A percentile compares a stretch with the other conserved stretches of the same genome.
Evolutionary conservation across 1,140 invertebrate genomes (phyloP).

Genomic region (Idris sp.): DNA sequence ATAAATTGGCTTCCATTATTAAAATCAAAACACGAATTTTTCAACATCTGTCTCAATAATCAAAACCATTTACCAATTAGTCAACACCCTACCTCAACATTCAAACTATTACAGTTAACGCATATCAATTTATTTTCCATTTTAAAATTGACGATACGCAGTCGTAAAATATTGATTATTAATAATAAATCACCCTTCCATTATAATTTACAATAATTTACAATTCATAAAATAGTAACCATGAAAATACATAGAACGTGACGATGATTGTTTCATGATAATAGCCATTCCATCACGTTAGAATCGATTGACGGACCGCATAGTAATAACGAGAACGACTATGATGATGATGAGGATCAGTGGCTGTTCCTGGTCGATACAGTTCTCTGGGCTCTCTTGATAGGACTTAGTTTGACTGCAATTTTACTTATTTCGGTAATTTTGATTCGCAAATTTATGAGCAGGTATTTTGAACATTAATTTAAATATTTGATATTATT

Average conservation of each 20-base stretch:
- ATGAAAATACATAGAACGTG: conserved; percentile 38
- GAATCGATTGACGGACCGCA: conserved; percentile 37
- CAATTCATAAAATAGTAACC: conserved; percentile 13
- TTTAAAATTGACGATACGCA: conserved; percentile 22
- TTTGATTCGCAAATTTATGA: too few relatives aligned
- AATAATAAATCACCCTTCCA: conserved; percentile 10
- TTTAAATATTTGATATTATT: too few relatives aligned
- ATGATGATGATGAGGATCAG: conserved; percentile 55
- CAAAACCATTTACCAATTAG: background rate
- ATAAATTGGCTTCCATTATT: background rate
- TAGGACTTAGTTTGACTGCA: conserved; percentile 52
- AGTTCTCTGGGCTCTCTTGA: conserved; percentile 58
- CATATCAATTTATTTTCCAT: conserved; percentile 5
- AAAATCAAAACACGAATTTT: background rate
- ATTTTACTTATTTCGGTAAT: conserved; percentile 56
- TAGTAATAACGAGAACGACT: conserved; percentile 22
- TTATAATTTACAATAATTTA: conserved; percentile 28
- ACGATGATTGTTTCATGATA: conserved; percentile 49
- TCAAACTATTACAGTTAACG: conserved; percentile 5
- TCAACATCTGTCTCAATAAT: conserved; percentile 3
- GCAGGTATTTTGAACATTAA: too few relatives aligned
- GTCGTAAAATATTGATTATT: too few relatives aligned
- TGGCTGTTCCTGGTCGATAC: conserved; percentile 63
- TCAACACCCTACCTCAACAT: conserved; percentile 5
- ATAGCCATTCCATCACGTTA: conserved; percentile 62